Evolutionary conservation across 2,113 vertebrate species (phyloP).

Genomic region (Oxyura jamaicensis): DNA sequence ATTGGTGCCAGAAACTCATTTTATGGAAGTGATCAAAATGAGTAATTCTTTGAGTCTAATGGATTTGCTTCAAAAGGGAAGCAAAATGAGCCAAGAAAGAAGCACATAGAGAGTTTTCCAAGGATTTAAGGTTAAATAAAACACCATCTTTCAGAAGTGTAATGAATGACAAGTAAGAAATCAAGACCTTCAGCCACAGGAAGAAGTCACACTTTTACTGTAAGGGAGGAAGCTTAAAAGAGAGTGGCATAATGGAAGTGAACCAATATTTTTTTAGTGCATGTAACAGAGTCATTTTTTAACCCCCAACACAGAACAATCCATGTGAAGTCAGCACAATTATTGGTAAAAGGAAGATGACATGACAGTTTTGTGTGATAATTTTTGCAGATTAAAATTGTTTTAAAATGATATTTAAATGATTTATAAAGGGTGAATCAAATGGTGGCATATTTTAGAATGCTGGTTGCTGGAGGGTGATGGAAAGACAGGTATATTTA

Average conservation of each 20-base stretch:
- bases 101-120: constrained; percentile 1
- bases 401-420: neutral
- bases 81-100: constrained; percentile 32
- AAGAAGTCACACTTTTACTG: neutral
- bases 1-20: constrained; percentile 45
- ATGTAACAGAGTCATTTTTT: neutral
- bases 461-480: neutral
- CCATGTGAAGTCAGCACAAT: neutral
- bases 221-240: constrained; percentile 2
- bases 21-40: constrained; percentile 42
- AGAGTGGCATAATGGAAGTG: neutral
- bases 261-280: neutral
- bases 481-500: neutral
- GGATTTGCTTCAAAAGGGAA: constrained; percentile 23
- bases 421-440: neutral
- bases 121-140: constrained; percentile 43
- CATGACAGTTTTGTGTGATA: neutral
- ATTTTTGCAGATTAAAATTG: neutral
- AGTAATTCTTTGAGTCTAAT: constrained; percentile 38
- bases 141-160: neutral
- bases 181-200: neutral
- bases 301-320: neutral
- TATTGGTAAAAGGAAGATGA: neutral
- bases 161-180: constrained; percentile 29
- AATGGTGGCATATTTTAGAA: neutral